A percentile compares a stretch with the other conserved stretches of the same genome.
Conservation (phyloP, 2,888 invertebrate genomes). For the Cybosia mesomella region DNA sequence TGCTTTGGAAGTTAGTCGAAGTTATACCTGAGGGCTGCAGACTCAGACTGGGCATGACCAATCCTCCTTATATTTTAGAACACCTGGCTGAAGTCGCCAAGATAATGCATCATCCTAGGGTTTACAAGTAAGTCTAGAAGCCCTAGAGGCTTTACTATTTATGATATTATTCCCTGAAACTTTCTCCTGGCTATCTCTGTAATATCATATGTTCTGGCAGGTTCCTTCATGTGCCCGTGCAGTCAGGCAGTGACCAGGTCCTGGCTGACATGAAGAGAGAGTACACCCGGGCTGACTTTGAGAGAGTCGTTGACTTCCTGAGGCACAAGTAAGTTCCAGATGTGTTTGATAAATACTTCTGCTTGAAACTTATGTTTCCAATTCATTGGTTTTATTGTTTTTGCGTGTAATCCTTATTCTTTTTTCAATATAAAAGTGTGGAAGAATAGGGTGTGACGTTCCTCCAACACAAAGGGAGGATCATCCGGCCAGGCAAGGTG, state of each 20-base stretch:
- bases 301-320: conserved; percentile 94
- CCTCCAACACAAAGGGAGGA: too few species aligned
- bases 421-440: too few species aligned
- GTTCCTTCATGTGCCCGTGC: conserved; percentile 99
- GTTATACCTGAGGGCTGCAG: conserved; percentile 92
- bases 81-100: conserved; percentile 96
- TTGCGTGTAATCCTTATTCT: too few species aligned
- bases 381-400: neutral
- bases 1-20: conserved; percentile 94
- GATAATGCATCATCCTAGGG: conserved; percentile 94
- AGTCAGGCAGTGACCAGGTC: conserved; percentile 98
- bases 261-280: conserved; percentile 98
- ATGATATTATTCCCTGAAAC: too few species aligned
- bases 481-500: too few species aligned
- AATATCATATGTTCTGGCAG: conserved; percentile 68
- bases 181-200: too few species aligned
- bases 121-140: conserved; percentile 88
- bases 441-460: too few species aligned
- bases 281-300: conserved; percentile 96
- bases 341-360: neutral
- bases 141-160: too few species aligned
- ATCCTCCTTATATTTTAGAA: conserved; percentile 99
- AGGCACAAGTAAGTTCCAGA: conserved; percentile 86
- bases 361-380: neutral
- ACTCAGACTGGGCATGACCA: conserved; percentile 98